Evolutionary conservation across 30 jellyfish, hydroid and myxozoan species (phyloP), one percentile per base, ranked within the genome.

Genomic region (Cassiopea xamachana): DNA sequence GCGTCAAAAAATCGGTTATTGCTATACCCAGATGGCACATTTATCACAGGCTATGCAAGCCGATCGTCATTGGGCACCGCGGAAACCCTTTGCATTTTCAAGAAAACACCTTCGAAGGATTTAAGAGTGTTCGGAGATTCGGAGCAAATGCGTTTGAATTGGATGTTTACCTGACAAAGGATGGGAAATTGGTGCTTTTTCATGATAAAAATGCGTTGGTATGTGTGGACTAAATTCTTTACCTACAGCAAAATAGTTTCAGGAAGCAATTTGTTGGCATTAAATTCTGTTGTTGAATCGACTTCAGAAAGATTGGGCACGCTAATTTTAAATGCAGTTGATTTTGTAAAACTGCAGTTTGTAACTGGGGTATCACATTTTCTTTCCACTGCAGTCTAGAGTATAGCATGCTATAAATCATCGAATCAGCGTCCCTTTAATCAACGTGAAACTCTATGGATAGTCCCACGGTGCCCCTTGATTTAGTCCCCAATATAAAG

Each of bases 101-200:
- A 82, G 98, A 93, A 71, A 93, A 93, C 82, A 82, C 97, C 9
- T 7, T 83, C 62, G 98, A 88, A 5, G 98, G 98, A 55, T 82
- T 93, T 75, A 85, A 62, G 45, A 89, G 95, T 51, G 86, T 82
- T 50, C 68, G 45, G 3, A 85, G 81, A 5, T 46, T 55, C 49
- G 84, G 88, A 7, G 97, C 91, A 10, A 89, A 84, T 60, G 98
- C 97, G 10, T 93, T 82, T 60, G 98, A 93, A 79, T 68, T 93
- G 27, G 98, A 93, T 73, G 93, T 89, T n/a, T 89, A 60, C 69
- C 43, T 80, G 73, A 93, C 98, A 7, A 89, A 82, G 48, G 98
- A 93, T 74, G 82, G 89, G 18, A 47, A 93, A 69, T 80, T 93
- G 70, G 97, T 89, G 47, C 91, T 89, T 74, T 93, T 88, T 83